A percentile compares a stretch with the other conserved stretches of the same genome.
These are phyloP conservation scores for Drosophila sp. DNA, from an alignment of 1,140 invertebrate genomes.

Conservation along the genomic window DNA sequence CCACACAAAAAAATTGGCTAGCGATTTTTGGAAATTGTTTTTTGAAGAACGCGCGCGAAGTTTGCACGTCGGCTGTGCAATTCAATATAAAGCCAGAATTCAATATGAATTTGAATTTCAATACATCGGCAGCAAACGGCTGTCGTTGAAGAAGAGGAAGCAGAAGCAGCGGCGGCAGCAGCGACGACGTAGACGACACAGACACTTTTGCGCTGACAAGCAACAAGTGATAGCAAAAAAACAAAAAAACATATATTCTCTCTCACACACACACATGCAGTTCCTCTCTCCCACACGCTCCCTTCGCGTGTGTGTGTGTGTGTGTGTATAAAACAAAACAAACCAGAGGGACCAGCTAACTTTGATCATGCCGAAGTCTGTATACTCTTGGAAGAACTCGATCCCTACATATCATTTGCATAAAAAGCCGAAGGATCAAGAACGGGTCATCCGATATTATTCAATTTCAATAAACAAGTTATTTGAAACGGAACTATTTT, in stretches of 20 bases:
- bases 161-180: conserved; percentile 22
- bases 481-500: too few species aligned
- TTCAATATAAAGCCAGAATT: conserved; percentile 72
- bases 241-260: conserved; percentile 19
- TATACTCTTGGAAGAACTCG: too few species aligned
- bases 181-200: conserved; percentile 15
- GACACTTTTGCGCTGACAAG: conserved; percentile 28
- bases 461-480: too few species aligned
- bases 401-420: too few species aligned
- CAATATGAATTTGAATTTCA: conserved; percentile 77
- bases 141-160: too few species aligned
- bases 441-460: too few species aligned
- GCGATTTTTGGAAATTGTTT: conserved; percentile 25
- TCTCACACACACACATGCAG: background rate
- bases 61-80: conserved; percentile 69
- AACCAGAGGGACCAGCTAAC: background rate
- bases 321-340: conserved; percentile 53
- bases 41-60: conserved; percentile 46
- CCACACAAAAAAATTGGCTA: conserved; percentile 15
- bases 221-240: conserved; percentile 70
- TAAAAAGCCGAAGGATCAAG: too few species aligned
- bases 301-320: conserved; percentile 12
- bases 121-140: conserved; percentile 44
- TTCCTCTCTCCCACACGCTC: background rate
- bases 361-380: too few species aligned